Percentiles rank a stretch among this genome's conserved stretches.
Evolutionary conservation across 2,113 vertebrate species (phyloP).

Genomic region (human): GRCh38 chr20:14192501-14193000

Average conservation of each 20-base stretch:
- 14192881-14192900: neutral
- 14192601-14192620: neutral
- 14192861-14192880: neutral
- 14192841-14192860: neutral
- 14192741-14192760: neutral
- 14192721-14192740: neutral
- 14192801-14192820: neutral
- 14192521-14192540: neutral
- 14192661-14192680: neutral
- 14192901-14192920: constrained; percentile 12
- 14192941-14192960: neutral
- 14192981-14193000: neutral
- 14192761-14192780: neutral
- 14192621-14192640: neutral
- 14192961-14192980: neutral
- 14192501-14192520: neutral
- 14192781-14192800: neutral
- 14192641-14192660: neutral
- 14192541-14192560: neutral
- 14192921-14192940: neutral
- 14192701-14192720: neutral
- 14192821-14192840: neutral
- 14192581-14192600: neutral
- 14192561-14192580: neutral
- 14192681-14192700: neutral